A percentile compares a stretch with the other conserved stretches of the same genome.
Evolutionary conservation across 64 coral and sea anemone genomes (phyloP).

Genomic region (Hydrozoanthus tunicans): DNA sequence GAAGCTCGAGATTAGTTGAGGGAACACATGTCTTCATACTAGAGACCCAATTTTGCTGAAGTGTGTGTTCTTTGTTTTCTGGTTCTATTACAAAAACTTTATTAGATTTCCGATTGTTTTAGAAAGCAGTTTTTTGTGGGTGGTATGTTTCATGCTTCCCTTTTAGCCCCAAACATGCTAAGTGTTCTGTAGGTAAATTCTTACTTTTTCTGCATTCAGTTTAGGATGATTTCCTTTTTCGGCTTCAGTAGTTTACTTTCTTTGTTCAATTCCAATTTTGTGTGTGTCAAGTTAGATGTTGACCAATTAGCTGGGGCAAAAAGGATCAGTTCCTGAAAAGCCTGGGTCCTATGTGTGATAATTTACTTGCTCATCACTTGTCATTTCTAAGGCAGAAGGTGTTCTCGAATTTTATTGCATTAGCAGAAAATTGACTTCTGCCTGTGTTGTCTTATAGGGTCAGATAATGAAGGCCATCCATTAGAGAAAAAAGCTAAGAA

Average conservation of each 20-base stretch:
- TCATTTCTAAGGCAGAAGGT: neutral
- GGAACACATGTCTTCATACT: no score
- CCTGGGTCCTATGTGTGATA: neutral
- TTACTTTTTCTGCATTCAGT: no score
- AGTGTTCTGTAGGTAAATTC: no score
- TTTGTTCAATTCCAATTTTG: no score
- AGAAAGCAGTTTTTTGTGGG: neutral
- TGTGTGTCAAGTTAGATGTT: no score
- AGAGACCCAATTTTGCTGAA: no score
- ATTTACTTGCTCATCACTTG: neutral
- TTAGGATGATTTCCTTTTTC: no score
- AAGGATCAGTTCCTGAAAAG: neutral
- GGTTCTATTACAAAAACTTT: neutral
- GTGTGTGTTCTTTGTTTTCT: neutral
- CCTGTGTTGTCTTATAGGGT: neutral
- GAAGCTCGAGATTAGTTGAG: no score
- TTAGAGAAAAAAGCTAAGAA: slow-evolving; percentile 9
- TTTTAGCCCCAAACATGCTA: no score
- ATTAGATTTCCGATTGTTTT: neutral
- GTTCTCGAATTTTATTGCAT: no score
- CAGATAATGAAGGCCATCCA: neutral
- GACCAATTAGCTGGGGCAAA: no score
- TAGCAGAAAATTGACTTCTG: neutral
- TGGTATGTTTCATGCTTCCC: neutral
- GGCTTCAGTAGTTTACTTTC: no score